Base-by-base conservation (phyloP, 2,113 vertebrate genomes). In the Amblyopsis rosae region DNA sequence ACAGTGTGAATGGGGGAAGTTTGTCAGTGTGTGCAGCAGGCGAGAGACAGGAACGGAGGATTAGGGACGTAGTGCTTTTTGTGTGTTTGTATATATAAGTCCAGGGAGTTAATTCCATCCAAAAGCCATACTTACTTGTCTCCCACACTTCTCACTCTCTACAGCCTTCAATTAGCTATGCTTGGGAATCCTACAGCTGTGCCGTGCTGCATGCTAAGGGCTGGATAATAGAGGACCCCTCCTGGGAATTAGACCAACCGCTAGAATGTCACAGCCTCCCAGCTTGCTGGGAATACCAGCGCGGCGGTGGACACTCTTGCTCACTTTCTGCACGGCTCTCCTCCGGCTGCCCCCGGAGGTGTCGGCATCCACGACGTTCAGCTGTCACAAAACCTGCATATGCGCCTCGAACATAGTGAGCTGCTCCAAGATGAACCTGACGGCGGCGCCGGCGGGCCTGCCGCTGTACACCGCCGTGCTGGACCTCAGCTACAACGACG, bases 401-500 rank as follows among this genome's bases (percentile, higher is more conserved):
- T 99, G 98, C 4, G 96, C 98, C 89, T 97, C 96, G 79, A 98
- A 97, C 91, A 95, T 98, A 59, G 94, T 98, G 62, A 98, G 96
- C 90, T 99, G 98, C 90, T 95, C 96, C 12, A 96, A 95, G 85
- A 95, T 94, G 83, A 93, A 91, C 57, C 89, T 99, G 86, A 89
- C 79, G 32, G 15, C 3, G 0, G 83, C 97, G 19, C 96, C 96
- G 0, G 47, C 80, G 0, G 86, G 87, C 0, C 76, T 99, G 64
- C 98, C 98, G 1, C 86, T 78, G 45, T 98, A 98, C 82, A 89
- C 93, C 0, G 89, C 94, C 0, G 92, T 96, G 2, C 84, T 99
- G 81, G 98, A 99, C 85, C 87, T 99, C 76, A 98, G 96, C 77
- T 95, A 98, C 86, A 99, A 99, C 71, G 89, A 94, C 35, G 89